Conservation (phyloP, 2,797 vertebrate species). For the Varecia variegata region DNA sequence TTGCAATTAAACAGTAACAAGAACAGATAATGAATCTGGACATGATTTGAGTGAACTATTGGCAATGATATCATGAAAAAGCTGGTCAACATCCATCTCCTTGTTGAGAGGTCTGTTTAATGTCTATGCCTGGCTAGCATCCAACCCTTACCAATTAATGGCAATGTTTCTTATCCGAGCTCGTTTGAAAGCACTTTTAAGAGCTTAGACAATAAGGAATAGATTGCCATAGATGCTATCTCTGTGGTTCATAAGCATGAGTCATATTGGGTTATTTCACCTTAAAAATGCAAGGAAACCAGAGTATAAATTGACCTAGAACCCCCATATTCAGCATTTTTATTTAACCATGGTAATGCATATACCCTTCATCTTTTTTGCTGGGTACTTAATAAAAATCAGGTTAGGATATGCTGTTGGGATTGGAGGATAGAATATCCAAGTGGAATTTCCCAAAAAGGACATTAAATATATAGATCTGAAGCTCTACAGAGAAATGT, state of each 20-base stretch:
- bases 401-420: neutral
- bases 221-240: slow-evolving; percentile 6
- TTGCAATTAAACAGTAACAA: neutral
- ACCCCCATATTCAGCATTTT: neutral
- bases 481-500: neutral
- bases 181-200: slow-evolving; percentile 52
- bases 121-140: neutral
- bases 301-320: neutral
- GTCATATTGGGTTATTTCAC: slow-evolving; percentile 30
- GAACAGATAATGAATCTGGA: neutral
- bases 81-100: neutral
- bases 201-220: slow-evolving; percentile 4
- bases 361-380: neutral
- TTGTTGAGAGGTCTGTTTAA: slow-evolving; percentile 20
- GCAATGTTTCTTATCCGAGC: slow-evolving; percentile 44
- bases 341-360: neutral
- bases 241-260: neutral
- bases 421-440: neutral
- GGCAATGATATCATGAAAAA: neutral
- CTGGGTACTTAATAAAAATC: neutral
- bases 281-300: neutral
- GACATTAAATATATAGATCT: neutral
- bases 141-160: neutral
- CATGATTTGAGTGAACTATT: neutral
- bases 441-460: neutral